Base-by-base conservation (phyloP, 2,888 invertebrate species). In the Stenodera caucasica region DNA sequence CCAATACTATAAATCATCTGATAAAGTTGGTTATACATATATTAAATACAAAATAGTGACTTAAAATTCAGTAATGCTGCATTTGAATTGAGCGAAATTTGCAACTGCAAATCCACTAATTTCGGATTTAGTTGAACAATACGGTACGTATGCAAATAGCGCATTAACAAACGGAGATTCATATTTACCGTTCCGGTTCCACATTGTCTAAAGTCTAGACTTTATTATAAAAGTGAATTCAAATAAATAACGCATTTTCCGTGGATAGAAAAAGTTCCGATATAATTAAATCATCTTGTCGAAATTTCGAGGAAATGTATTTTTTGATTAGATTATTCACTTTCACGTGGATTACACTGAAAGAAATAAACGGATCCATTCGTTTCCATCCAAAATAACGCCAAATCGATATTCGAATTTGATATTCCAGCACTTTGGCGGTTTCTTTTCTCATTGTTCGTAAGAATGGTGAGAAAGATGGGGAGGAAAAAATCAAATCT, bases 401-500 rank as follows among this genome's bases (percentile, higher is more conserved):
- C n/a, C n/a, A n/a, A 45, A 45, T 45, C 45, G 45, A 45, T 45
- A 45, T 18, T 21, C 45, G 21, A 18, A 21, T 21, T 15, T 40
- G 15, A 40, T 40, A 8, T 40, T 40, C 18, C 45, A 45, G 21
- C 21, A 45, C 21, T 21, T 45, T 18, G 9, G 11, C 11, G 21
- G 18, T 45, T 21, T 45, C 21, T 18, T 45, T 45, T 26, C 7
- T 5, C 3, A 45, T 45, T 21, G 21, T 21, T 45, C 4, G 11
- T 2, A 7, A 21, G n/a, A n/a, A n/a, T n/a, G n/a, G n/a, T n/a
- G n/a, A n/a, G n/a, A n/a, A n/a, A n/a, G n/a, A n/a, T n/a, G n/a
- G n/a, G n/a, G n/a, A n/a, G n/a, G n/a, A 53, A 58, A 58, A 62
- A 49, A 56, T 58, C 55, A 62, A 62, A 56, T 53, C 58, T 54